Evolutionary conservation across 2,797 vertebrate genomes (phyloP).

Genomic region (Chanos chanos): DNA sequence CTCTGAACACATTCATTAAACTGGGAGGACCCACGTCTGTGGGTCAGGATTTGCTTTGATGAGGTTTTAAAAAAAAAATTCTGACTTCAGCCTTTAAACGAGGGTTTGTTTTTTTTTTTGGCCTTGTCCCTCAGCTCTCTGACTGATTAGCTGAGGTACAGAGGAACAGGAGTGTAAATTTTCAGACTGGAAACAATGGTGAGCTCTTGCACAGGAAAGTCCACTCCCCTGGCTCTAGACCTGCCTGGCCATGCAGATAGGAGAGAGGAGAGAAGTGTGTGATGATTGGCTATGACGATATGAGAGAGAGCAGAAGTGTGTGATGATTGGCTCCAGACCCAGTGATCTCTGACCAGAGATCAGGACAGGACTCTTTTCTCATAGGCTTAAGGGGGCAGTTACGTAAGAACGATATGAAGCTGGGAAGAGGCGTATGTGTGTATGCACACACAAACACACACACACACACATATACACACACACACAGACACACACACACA

Average conservation of each 20-base stretch:
- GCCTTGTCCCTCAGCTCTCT: constrained; percentile 8
- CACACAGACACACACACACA: neutral
- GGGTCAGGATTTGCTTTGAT: too few relatives aligned
- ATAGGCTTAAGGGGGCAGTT: constrained; percentile 24
- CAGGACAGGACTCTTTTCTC: constrained; percentile 32
- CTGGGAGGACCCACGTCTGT: too few relatives aligned
- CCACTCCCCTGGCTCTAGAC: constrained; percentile 40
- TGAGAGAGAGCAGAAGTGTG: too few relatives aligned
- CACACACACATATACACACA: too few relatives aligned
- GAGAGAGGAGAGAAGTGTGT: constrained; percentile 41
- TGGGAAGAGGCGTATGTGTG: constrained; percentile 19
- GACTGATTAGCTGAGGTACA: constrained; percentile 29
- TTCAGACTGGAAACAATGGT: constrained; percentile 33
- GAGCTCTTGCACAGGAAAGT: constrained; percentile 43
- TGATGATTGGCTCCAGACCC: constrained; percentile 38
- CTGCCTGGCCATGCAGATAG: constrained; percentile 34
- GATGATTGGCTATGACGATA: constrained; percentile 46
- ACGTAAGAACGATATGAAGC: constrained; percentile 28
- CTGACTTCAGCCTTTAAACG: neutral
- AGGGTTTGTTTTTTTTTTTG: neutral
- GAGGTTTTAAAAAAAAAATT: too few relatives aligned
- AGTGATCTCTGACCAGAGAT: constrained; percentile 23
- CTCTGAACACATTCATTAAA: too few relatives aligned
- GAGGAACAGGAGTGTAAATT: constrained; percentile 24
- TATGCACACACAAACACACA: too few relatives aligned